Evolutionary conservation across 2,113 vertebrate species (phyloP), one percentile per base, ranked within the genome.

Genomic region (Protobothrops mucrosquamatus): DNA sequence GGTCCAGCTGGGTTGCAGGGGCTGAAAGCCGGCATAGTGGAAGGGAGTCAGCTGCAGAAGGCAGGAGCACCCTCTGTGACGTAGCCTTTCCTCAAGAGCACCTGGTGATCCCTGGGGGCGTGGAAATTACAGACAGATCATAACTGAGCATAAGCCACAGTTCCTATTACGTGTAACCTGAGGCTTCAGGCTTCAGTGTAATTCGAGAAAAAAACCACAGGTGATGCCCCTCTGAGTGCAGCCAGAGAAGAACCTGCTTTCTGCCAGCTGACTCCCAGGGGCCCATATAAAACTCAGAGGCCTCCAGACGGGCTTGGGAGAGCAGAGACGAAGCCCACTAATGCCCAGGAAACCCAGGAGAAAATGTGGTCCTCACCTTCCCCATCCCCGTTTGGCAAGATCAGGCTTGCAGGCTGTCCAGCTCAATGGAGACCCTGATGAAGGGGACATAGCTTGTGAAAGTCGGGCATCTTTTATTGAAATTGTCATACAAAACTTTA

Each of bases 161-260:
- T 24, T 92, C 52, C 9, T 9, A 43, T 92, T 92, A 59, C 43
- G 2, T n/a, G 92, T 85, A 93, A 93, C 69, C 88, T 74, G 85
- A 93, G 55, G 57, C 88, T 34, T 61, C 7, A 86, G 55, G 57
- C 88, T n/a, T 52, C 12, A 1, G 20, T 69, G 92, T 57, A 59
- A 89, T 57, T 92, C 12, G 89, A 85, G 92, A 86, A 48, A n/a
- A 34, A 86, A 59, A 29, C 54, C 43, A 22, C n/a, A 87, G 43
- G 52, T 34, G 43, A 29, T 24, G 6, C 34, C 23, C 24, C 23
- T 81, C 69, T 7, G 34, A 39, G 34, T 20, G 18, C 74, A 9
- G 69, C 14, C 6, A 1, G 74, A 43, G 74, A 81, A 81, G 74
- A 81, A 43, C 7, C 74, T 81, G 74, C 34, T 43, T 81, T 9